A percentile compares a stretch with the other conserved stretches of the same genome.
These are phyloP conservation scores for Lophius piscatorius DNA, from an alignment of 2,113 vertebrate species.

Conservation along the genomic window DNA sequence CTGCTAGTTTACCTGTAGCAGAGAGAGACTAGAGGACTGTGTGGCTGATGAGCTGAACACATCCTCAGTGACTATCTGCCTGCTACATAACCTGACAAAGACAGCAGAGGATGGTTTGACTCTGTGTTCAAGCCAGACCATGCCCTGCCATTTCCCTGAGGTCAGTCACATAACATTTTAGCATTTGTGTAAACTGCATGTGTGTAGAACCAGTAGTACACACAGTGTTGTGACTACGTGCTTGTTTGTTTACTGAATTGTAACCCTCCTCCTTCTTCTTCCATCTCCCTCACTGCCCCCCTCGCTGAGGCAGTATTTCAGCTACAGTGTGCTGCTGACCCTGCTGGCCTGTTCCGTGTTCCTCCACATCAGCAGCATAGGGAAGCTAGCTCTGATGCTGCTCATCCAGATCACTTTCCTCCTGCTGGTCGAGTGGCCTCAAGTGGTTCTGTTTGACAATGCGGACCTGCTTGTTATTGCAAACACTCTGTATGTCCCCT, in stretches of 20 bases:
- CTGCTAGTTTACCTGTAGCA: constrained; percentile 89
- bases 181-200: constrained; percentile 9
- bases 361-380: constrained; percentile 97
- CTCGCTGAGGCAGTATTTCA: constrained; percentile 99
- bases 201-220: not conserved
- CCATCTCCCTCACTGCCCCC: constrained; percentile 28
- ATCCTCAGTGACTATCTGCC: constrained; percentile 82
- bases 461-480: constrained; percentile 89
- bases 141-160: constrained; percentile 91
- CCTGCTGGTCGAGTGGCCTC: constrained; percentile 90
- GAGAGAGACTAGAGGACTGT: constrained; percentile 81
- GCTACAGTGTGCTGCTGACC: constrained; percentile 91
- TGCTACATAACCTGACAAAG: constrained; percentile 85
- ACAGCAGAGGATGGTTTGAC: constrained; percentile 75
- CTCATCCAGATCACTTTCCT: constrained; percentile 89
- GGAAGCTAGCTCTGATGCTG: constrained; percentile 92
- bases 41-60: constrained; percentile 81
- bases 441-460: constrained; percentile 90
- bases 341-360: constrained; percentile 96
- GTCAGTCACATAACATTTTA: constrained; percentile 71
- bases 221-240: not conserved
- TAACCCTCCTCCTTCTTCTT: constrained; percentile 1
- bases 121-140: constrained; percentile 80
- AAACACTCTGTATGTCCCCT: constrained; percentile 87
- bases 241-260: constrained; percentile 2